A percentile compares a stretch with the other conserved stretches of the same genome.
Evolutionary conservation across 2,797 vertebrate species (phyloP).

Genomic region (Hydrocynus forskahlii): DNA sequence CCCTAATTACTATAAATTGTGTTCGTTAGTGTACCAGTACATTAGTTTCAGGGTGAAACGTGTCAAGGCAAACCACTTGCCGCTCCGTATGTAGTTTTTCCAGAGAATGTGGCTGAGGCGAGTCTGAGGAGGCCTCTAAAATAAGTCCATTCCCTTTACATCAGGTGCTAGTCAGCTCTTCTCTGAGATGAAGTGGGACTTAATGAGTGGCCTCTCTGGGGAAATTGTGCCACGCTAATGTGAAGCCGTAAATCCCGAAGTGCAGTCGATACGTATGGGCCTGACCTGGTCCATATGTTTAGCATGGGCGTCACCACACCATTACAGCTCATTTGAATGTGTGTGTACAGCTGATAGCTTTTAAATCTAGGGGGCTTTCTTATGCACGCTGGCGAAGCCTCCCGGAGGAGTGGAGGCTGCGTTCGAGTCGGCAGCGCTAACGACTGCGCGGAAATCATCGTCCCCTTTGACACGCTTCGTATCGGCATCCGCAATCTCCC

Average conservation of each 20-base stretch:
- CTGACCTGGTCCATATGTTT: neutral
- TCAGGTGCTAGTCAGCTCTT: constrained; percentile 12
- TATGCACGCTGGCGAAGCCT: neutral
- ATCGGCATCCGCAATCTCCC: constrained; percentile 10
- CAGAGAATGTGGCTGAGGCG: constrained; percentile 6
- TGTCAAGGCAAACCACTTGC: neutral
- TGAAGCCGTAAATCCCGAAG: neutral
- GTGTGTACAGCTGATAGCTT: constrained; percentile 36
- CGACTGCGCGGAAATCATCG: constrained; percentile 38
- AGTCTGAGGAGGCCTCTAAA: constrained; percentile 11
- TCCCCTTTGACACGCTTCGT: constrained; percentile 1
- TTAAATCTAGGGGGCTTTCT: constrained; percentile 14
- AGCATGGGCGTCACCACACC: neutral
- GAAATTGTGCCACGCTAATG: constrained; percentile 12
- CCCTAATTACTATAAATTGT: constrained; percentile 44
- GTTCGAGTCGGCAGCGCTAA: constrained; percentile 16
- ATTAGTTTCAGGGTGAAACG: constrained; percentile 33
- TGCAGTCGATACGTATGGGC: neutral
- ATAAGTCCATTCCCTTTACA: constrained; percentile 14
- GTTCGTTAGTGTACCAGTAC: constrained; percentile 37
- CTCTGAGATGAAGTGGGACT: constrained; percentile 22
- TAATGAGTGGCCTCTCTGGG: constrained; percentile 26
- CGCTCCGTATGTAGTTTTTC: neutral
- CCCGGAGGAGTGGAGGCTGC: neutral
- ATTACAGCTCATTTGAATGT: constrained; percentile 32